Base-by-base conservation (phyloP, 2,888 invertebrate genomes). In the Entomobrya proxima region DNA sequence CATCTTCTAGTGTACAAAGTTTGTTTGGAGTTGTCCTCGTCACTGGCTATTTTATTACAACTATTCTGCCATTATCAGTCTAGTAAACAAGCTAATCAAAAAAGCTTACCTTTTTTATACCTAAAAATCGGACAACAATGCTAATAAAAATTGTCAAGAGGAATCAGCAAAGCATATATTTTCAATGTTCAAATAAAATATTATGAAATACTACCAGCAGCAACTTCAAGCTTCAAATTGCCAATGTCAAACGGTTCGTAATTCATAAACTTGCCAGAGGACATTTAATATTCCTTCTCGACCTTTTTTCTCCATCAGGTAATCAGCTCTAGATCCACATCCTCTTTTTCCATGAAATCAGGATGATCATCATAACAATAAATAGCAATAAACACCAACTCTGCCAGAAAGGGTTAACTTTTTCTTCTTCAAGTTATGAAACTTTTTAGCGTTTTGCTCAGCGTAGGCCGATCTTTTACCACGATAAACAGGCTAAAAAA, bases 401-500 rank as follows among this genome's bases (percentile, higher is more conserved):
- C 24, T 32, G 58, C 5, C 15, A 37, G 37, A n/a, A 9, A n/a
- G 15, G 58, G 9, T 5, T 6, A 64, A 44, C 27, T n/a, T 69
- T 69, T 44, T 72, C 30, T 47, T 72, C 72, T 27, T 13, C 37
- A 11, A 7, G 44, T 11, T 40, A 40, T 13, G 27, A 15, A 7
- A 72, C 30, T 32, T 35, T 18, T 1, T 40, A 40, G 13, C 32
- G 35, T 27, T 27, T 74, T 7, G 6, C 13, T 30, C 0, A 24
- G 55, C 30, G 55, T 55, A 76, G 55, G 76, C 32, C 37, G 76
- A 76, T 52, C 24, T 61, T 74, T 74, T 81, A 74, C 72, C 81
- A 74, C 47, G 81, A 81, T 44, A 81, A 81, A 72, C 52, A 75
- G 24, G 24, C 18, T 47, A 74, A 81, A n/a, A n/a, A 81, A 81